Conservation (phyloP, 2,888 invertebrate genomes). For the Formica aserva region DNA sequence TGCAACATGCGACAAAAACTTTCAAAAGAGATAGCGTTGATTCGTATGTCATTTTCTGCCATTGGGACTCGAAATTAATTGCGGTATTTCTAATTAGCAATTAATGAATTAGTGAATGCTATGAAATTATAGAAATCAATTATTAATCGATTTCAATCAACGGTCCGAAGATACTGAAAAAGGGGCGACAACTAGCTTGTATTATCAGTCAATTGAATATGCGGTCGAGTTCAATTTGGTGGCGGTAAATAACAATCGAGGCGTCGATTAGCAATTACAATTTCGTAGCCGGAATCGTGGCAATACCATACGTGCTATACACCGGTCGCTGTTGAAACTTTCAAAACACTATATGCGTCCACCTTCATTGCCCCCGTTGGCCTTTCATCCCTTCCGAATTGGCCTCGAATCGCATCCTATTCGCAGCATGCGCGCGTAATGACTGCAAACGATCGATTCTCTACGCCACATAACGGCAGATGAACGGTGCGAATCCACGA, state of each 20-base stretch:
- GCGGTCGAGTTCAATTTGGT: slow-evolving; percentile 64
- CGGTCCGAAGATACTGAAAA: slow-evolving; percentile 11
- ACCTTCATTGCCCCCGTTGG: not conserved
- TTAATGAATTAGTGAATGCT: slow-evolving; percentile 10
- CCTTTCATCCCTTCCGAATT: slow-evolving; percentile 21
- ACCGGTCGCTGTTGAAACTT: slow-evolving; percentile 63
- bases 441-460: slow-evolving; percentile 61
- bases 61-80: slow-evolving; percentile 16
- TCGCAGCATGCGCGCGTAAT: slow-evolving; percentile 62
- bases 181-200: not conserved
- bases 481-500: slow-evolving; percentile 35
- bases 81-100: slow-evolving; percentile 25
- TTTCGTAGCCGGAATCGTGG: slow-evolving; percentile 42
- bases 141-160: slow-evolving; percentile 42
- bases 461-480: slow-evolving; percentile 51
- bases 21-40: slow-evolving; percentile 6
- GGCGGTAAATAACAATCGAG: slow-evolving; percentile 61
- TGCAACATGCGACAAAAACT: slow-evolving; percentile 20
- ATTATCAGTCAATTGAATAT: slow-evolving; percentile 48
- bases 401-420: slow-evolving; percentile 42
- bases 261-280: slow-evolving; percentile 74
- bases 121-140: slow-evolving; percentile 36
- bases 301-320: slow-evolving; percentile 35
- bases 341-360: slow-evolving; percentile 58
- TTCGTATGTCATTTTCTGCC: not conserved